Percentiles rank a stretch among this genome's conserved stretches.
Evolutionary conservation across 2,113 vertebrate species (phyloP).

Genomic region (Argyrosomus japonicus): DNA sequence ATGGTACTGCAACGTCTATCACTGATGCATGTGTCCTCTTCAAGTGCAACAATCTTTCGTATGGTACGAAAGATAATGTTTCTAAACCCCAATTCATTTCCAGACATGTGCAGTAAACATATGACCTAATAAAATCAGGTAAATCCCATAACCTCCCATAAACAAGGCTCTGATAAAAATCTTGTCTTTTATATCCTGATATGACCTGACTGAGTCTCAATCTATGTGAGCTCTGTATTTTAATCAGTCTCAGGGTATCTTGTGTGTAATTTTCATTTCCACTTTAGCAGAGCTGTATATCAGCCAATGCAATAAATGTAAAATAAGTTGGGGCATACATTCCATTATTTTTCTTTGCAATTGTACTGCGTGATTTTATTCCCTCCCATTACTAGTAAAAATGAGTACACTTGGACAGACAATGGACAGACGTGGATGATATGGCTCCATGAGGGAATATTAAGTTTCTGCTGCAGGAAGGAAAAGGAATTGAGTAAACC

Average conservation of each 20-base stretch:
- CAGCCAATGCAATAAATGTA: neutral
- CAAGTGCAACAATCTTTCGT: neutral
- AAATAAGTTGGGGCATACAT: neutral
- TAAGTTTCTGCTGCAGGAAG: conserved; percentile 3
- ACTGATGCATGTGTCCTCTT: neutral
- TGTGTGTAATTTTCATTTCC: neutral
- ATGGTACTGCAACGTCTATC: conserved; percentile 23
- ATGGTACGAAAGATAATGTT: neutral
- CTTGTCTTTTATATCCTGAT: neutral
- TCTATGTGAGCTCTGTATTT: neutral
- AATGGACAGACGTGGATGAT: neutral
- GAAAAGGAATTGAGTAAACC: neutral
- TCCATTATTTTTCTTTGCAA: neutral
- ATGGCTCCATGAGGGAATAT: neutral
- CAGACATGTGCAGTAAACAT: neutral
- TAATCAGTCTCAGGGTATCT: neutral
- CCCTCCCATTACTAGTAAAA: neutral
- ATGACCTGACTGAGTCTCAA: neutral
- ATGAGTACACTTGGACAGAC: neutral
- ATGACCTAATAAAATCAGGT: neutral
- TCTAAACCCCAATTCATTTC: neutral
- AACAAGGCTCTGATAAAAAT: neutral
- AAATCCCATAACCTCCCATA: neutral
- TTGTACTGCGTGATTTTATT: neutral
- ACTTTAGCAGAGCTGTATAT: neutral